Evolutionary conservation across 2,113 vertebrate species (phyloP).

Genomic region (Lepus europaeus): DNA sequence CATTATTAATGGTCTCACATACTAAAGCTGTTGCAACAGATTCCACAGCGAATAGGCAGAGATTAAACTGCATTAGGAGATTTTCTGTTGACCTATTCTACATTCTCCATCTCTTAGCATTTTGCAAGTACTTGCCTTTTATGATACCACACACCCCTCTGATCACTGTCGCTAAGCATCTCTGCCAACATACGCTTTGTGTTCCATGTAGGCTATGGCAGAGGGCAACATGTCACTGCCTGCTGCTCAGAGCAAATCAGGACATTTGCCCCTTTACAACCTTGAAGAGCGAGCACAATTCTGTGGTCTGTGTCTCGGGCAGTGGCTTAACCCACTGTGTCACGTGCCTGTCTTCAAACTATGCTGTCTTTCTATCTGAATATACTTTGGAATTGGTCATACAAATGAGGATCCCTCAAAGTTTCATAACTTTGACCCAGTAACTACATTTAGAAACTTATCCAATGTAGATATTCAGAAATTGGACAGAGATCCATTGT

Average conservation of each 20-base stretch:
- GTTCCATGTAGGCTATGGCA: not conserved
- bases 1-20: not conserved
- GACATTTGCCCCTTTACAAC: not conserved
- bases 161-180: not conserved
- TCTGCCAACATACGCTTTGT: not conserved
- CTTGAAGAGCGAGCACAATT: not conserved
- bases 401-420: not conserved
- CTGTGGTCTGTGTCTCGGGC: not conserved
- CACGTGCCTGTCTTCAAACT: too few species aligned
- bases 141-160: not conserved
- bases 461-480: constrained; percentile 31
- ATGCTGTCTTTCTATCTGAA: not conserved
- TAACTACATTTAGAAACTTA: not conserved
- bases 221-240: not conserved
- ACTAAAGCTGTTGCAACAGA: not conserved
- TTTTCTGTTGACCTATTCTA: not conserved
- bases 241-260: not conserved
- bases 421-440: not conserved
- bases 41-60: not conserved
- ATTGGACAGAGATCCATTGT: not conserved
- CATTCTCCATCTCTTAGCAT: not conserved
- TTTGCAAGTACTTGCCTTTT: not conserved
- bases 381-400: not conserved
- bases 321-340: too few species aligned
- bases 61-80: not conserved